phyloP scores from a whole-genome alignment of 2,797 vertebrate genomes.

The Glyptemys insculpta region DNA sequence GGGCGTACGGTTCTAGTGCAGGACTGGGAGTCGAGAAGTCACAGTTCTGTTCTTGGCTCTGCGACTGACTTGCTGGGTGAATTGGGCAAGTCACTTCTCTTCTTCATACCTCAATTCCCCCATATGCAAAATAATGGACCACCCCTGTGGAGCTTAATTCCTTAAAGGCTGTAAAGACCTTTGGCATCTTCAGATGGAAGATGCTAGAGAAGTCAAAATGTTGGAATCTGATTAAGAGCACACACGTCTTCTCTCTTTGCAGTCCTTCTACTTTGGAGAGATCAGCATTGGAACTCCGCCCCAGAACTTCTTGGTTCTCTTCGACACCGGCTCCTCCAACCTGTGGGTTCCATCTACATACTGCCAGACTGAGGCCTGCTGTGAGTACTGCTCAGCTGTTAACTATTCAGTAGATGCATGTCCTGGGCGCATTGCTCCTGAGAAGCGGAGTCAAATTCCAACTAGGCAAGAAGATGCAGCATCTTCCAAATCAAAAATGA shows the following conservation, averaged over 20 bases:
- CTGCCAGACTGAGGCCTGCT: conserved; percentile 81
- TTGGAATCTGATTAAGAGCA: background rate
- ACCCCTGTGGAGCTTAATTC: background rate
- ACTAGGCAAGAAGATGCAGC: rapidly evolving
- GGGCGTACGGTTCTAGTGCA: background rate
- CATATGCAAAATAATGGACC: rapidly evolving
- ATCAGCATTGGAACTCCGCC: conserved; percentile 75
- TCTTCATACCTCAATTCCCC: background rate
- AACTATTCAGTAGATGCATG: background rate
- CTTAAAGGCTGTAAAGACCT: background rate
- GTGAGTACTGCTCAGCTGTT: conserved; percentile 70
- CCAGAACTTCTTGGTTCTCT: conserved; percentile 74
- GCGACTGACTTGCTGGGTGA: background rate
- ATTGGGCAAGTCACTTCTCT: rapidly evolving
- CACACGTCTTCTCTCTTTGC: background rate
- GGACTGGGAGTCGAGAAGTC: background rate
- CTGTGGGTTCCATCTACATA: conserved; percentile 80
- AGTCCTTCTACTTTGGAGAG: conserved; percentile 77
- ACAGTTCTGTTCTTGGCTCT: background rate
- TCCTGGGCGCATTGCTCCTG: background rate
- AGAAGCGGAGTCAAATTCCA: background rate
- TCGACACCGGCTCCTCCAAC: conserved; percentile 73
- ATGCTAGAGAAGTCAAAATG: background rate
- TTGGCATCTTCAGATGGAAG: background rate
- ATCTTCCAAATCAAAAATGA: background rate